These are phyloP conservation scores for Uria aalge DNA, from an alignment of 2,113 vertebrate species.

Conservation along the genomic window DNA sequence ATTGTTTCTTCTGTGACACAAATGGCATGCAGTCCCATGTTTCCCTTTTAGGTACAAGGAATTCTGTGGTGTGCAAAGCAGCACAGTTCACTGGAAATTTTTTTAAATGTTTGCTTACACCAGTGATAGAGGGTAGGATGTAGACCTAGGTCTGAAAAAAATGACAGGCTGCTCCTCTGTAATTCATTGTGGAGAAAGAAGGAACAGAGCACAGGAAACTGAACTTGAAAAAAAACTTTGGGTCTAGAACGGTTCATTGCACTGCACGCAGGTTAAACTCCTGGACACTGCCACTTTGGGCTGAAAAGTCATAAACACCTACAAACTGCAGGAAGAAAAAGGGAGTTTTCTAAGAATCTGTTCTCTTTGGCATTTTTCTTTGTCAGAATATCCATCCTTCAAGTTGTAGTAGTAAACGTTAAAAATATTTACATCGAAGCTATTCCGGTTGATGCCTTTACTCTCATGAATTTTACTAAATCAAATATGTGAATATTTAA, in stretches of 20 bases:
- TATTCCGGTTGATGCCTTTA: not conserved
- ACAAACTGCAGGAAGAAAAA: not conserved
- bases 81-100: not conserved
- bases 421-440: not conserved
- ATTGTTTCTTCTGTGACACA: not conserved
- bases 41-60: not conserved
- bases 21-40: fast-evolving
- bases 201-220: not conserved
- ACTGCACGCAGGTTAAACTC: not conserved
- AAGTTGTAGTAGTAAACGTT: not conserved
- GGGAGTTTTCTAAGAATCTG: not conserved
- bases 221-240: not conserved
- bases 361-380: not conserved
- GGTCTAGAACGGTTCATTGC: not conserved
- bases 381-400: not conserved
- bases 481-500: slow-evolving; percentile 37
- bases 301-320: not conserved
- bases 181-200: not conserved
- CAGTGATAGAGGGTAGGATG: not conserved
- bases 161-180: not conserved
- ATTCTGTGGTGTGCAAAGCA: not conserved
- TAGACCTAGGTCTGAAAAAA: not conserved
- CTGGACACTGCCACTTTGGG: not conserved
- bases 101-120: not conserved
- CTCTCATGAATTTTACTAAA: slow-evolving; percentile 8